phyloP scores from a whole-genome alignment of 2,113 vertebrate genomes.

The Eurypyga helias region DNA sequence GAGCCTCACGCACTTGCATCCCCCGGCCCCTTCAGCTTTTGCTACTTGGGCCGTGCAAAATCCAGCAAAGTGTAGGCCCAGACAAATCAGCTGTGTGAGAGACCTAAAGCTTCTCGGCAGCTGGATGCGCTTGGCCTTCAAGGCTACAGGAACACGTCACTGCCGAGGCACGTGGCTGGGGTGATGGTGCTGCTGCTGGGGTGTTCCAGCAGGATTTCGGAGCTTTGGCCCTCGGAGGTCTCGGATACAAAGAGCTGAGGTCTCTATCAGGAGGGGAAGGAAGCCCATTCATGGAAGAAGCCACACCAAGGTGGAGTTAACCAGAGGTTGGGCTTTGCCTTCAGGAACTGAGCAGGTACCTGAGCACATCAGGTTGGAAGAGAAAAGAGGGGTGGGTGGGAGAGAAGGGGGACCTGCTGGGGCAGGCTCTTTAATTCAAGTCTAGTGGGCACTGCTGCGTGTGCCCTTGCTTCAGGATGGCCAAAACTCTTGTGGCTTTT shows the following conservation, averaged over 20 bases:
- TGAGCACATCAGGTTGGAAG: neutral
- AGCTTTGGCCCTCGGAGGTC: neutral
- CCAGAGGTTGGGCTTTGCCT: neutral
- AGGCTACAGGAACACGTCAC: accelerated
- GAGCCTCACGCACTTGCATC: neutral
- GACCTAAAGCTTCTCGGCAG: neutral
- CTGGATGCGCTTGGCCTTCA: neutral
- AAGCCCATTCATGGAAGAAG: neutral
- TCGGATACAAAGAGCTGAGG: neutral
- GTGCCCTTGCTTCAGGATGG: neutral
- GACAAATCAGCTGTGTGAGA: neutral
- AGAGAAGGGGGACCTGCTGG: accelerated
- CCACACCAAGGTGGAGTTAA: neutral
- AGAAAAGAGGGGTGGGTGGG: neutral
- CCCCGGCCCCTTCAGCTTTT: neutral
- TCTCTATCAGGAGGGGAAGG: neutral
- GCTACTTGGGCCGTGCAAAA: accelerated
- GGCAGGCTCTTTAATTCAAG: neutral
- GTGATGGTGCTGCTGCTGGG: neutral
- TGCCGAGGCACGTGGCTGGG: neutral
- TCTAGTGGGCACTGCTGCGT: neutral
- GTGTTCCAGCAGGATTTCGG: neutral
- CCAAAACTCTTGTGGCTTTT: neutral
- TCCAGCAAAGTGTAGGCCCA: accelerated
- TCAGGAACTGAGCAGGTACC: neutral